Conservation (phyloP, 2,113 vertebrate species). For the Cochlearius cochlearius region DNA sequence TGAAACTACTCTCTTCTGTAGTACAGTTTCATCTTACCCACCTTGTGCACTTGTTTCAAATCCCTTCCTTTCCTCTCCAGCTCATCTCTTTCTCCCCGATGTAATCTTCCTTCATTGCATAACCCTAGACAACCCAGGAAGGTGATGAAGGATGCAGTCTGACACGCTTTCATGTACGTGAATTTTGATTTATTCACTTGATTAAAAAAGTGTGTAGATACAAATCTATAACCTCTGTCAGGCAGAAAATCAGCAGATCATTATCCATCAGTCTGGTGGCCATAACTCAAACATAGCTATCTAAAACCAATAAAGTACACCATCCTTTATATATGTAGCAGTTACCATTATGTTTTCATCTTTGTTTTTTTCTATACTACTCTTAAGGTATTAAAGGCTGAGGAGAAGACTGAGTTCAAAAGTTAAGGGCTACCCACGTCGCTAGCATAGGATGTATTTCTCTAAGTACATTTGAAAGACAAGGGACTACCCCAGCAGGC, state of each 20-base stretch:
- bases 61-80: not conserved
- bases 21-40: not conserved
- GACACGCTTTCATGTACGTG: not conserved
- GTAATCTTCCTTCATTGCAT: not conserved
- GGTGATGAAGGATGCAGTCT: not conserved
- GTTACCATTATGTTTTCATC: not conserved
- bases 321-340: not conserved
- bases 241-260: not conserved
- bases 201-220: not conserved
- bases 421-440: not conserved
- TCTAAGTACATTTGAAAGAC: not conserved
- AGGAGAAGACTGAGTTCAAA: not conserved
- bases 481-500: not conserved
- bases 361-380: not conserved
- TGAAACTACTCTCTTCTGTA: not conserved
- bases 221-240: not conserved
- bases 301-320: not conserved
- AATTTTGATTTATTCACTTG: constrained; percentile 9
- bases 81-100: not conserved
- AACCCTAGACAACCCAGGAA: not conserved
- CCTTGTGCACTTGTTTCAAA: not conserved
- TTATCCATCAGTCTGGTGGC: not conserved
- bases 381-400: not conserved
- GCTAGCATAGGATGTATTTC: not conserved
- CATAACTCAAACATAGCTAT: not conserved